Percentiles rank a stretch among this genome's conserved stretches.
Evolutionary conservation across 2,113 vertebrate species (phyloP).

Genomic region (Eleginops maclovinus): DNA sequence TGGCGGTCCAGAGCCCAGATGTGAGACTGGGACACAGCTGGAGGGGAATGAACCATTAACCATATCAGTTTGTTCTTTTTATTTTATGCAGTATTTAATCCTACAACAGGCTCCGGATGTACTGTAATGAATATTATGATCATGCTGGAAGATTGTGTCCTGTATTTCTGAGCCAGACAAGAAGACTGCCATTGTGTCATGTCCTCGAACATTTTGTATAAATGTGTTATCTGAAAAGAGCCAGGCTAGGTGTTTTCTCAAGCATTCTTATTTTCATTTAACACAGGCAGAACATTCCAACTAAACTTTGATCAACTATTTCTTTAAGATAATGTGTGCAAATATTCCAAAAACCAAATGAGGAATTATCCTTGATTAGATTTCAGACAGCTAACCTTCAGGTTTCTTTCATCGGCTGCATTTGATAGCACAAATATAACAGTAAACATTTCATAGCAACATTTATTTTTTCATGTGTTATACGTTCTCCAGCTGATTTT

Average conservation of each 20-base stretch:
- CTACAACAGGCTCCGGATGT: not conserved
- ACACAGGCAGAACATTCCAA: no score
- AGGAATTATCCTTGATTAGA: not conserved
- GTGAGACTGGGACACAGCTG: conserved; percentile 82
- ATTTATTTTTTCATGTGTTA: not conserved
- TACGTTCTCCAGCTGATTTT: not conserved
- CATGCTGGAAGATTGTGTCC: not conserved
- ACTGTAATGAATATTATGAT: not conserved
- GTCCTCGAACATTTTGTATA: no score
- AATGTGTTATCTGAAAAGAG: no score
- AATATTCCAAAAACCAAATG: no score
- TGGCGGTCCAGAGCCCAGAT: conserved; percentile 86
- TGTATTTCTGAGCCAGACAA: not conserved
- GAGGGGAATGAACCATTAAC: not conserved
- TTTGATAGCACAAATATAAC: not conserved
- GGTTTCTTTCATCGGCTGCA: not conserved
- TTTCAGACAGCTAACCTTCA: not conserved
- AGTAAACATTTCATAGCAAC: not conserved
- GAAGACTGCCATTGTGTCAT: not conserved
- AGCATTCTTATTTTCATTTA: no score
- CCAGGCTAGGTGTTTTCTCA: no score
- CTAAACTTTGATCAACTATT: no score
- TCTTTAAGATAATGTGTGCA: no score
- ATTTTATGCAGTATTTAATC: not conserved
- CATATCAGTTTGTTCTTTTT: no score